Evolutionary conservation across 1,140 invertebrate genomes (phyloP).

Genomic region (Solenopsis fugax): DNA sequence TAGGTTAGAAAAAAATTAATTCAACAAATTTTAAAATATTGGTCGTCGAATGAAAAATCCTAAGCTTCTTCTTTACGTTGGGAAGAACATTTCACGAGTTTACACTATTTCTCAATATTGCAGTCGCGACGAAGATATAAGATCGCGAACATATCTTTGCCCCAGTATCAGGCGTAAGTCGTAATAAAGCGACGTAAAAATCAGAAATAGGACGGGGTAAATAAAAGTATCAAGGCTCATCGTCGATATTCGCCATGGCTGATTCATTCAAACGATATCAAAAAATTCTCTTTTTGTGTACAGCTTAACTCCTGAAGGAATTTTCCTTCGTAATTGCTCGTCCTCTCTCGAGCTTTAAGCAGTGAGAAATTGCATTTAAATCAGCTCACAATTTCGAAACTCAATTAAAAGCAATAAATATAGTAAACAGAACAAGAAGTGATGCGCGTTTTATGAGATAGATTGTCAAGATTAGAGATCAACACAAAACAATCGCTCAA

Average conservation of each 20-base stretch:
- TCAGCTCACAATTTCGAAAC: background rate
- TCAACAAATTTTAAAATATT: background rate
- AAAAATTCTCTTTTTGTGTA: background rate
- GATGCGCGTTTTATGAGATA: background rate
- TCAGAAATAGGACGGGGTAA: constrained; percentile 55
- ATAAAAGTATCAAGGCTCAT: constrained; percentile 46
- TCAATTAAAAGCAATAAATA: background rate
- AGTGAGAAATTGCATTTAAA: constrained; percentile 9
- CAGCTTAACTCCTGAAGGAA: background rate
- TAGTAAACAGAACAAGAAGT: background rate
- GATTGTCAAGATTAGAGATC: background rate
- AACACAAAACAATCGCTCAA: background rate
- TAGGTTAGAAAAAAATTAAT: background rate
- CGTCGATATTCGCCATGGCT: background rate
- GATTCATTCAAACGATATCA: constrained; percentile 12
- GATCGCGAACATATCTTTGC: constrained; percentile 1
- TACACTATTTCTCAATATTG: background rate
- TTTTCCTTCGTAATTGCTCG: background rate
- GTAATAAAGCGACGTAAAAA: constrained; percentile 64
- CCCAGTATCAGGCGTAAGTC: constrained; percentile 17
- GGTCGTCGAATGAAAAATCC: background rate
- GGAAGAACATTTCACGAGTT: background rate
- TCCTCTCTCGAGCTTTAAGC: background rate
- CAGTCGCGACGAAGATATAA: background rate
- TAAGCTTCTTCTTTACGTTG: background rate